Base-by-base conservation (phyloP, 2,888 invertebrate genomes). In the Metellina segmentata region DNA sequence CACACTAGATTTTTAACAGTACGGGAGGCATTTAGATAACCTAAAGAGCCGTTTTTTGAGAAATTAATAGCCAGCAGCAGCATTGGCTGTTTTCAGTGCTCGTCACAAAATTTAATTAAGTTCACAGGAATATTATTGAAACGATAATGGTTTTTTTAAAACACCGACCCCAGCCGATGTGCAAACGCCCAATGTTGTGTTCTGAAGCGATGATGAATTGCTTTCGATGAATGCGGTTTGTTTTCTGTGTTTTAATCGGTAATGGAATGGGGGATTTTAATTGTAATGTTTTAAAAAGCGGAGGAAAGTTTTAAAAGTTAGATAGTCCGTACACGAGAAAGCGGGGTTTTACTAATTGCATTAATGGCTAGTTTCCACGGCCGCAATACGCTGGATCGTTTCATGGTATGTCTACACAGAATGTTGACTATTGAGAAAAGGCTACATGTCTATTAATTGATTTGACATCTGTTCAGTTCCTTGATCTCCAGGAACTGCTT, bases 1-100 rank as follows among this genome's bases (percentile, higher is more conserved):
- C 52, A 83, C 9, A 83, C 19, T 74, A 72, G 83, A 52, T 53
- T 74, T 74, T 34, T 34, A 34, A 34, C 34, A 2, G 34, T 34
- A 74, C 74, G 52, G 8, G 83, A 20, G n/a, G 69, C 20, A 16
- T 79, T 82, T 49, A 82, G 74, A 74, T 83, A 83, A 83, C 74
- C 52, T n/a, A 20, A 16, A 34, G 79, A 34, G 52, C 51, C n/a
- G 19, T 78, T 51, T n/a, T 16, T 34, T 16, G n/a, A 77, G 52
- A 77, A 77, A 77, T 77, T 77, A 77, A 77, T 52, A 77, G 19
- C 19, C 34, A 34, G 51, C n/a, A 7, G 77, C 77, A n/a, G 77
- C 52, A 77, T 77, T 77, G 77, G 77, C 51, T 51, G 77, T 77
- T 77, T 77, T 77, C 77, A 52, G 52, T 51, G 52, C 51, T 77